These are phyloP conservation scores for Drosophila cracens DNA, from an alignment of 2,888 invertebrate genomes.

Conservation along the genomic window DNA sequence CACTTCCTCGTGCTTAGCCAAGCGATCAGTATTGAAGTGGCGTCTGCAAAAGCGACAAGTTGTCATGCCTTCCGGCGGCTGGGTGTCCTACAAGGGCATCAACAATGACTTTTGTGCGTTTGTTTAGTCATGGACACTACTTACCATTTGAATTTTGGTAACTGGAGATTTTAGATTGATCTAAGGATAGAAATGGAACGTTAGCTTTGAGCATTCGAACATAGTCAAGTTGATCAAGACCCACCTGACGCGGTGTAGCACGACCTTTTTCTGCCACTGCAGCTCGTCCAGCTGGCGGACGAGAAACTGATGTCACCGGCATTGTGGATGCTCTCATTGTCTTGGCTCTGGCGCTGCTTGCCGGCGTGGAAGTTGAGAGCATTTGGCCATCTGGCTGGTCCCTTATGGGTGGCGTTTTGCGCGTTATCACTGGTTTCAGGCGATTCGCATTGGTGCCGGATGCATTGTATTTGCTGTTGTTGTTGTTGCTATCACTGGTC, in stretches of 20 bases:
- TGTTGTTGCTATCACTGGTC: conserved; percentile 64
- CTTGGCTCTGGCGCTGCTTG: conserved; percentile 20
- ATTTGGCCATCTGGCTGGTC: conserved; percentile 25
- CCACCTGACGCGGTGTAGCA: conserved; percentile 44
- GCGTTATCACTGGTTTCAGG: conserved; percentile 83
- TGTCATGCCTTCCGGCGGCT: conserved; percentile 78
- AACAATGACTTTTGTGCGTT: background rate
- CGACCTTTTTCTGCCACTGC: conserved; percentile 8
- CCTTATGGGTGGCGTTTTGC: conserved; percentile 73
- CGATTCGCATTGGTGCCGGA: conserved; percentile 62
- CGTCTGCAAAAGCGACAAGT: conserved; percentile 92
- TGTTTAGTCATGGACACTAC: background rate
- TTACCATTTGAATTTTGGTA: conserved; percentile 61
- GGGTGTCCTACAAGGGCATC: conserved; percentile 21
- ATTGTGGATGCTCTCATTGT: conserved; percentile 1
- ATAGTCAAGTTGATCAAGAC: conserved; percentile 17
- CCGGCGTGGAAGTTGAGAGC: conserved; percentile 22
- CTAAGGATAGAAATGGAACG: conserved; percentile 14
- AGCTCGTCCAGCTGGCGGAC: conserved; percentile 2
- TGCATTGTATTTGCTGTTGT: conserved; percentile 45
- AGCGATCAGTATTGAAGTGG: conserved; percentile 92
- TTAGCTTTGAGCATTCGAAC: conserved; percentile 3
- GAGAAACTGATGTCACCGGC: conserved; percentile 11
- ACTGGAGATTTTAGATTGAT: conserved; percentile 53
- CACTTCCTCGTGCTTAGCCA: conserved; percentile 93